These are phyloP conservation scores for Zonitis immaculata DNA, from an alignment of 2,888 invertebrate species.

Conservation along the genomic window DNA sequence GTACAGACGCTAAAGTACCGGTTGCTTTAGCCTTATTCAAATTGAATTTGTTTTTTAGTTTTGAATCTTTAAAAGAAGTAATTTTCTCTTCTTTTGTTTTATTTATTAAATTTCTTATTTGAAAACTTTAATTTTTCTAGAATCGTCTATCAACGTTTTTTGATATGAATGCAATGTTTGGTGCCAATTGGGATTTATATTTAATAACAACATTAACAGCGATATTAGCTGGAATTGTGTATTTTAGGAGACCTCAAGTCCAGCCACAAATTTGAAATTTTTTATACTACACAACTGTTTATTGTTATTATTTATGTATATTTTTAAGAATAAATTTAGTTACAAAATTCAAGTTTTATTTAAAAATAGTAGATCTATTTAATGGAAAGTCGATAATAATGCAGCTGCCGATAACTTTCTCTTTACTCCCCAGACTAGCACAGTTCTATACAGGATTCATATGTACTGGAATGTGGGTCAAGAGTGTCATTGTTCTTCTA, in stretches of 20 bases:
- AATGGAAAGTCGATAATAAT: too few relatives aligned
- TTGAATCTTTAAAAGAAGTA: conserved; percentile 72
- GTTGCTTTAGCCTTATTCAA: conserved; percentile 86
- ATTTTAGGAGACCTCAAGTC: conserved; percentile 63
- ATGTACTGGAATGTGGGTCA: conserved; percentile 16
- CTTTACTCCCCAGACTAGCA: background rate
- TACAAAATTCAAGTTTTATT: background rate
- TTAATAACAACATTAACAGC: conserved; percentile 78
- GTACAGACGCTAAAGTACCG: conserved; percentile 89
- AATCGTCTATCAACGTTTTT: conserved; percentile 60
- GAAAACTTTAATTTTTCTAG: conserved; percentile 49
- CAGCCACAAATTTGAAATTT: conserved; percentile 12
- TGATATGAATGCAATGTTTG: conserved; percentile 65
- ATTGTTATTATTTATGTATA: conserved; percentile 12
- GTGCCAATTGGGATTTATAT: conserved; percentile 93
- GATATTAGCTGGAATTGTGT: conserved; percentile 76
- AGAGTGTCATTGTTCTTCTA: conserved; percentile 5
- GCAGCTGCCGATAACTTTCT: too few relatives aligned
- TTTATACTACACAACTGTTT: conserved; percentile 3
- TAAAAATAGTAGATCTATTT: too few relatives aligned
- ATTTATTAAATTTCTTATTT: conserved; percentile 4
- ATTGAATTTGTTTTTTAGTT: conserved; percentile 68
- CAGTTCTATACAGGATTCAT: too few relatives aligned
- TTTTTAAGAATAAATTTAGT: conserved; percentile 12
- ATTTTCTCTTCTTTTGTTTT: conserved; percentile 25